These are phyloP conservation scores for Shinisaurus crocodilurus DNA, from an alignment of 2,113 vertebrate species.

Conservation along the genomic window DNA sequence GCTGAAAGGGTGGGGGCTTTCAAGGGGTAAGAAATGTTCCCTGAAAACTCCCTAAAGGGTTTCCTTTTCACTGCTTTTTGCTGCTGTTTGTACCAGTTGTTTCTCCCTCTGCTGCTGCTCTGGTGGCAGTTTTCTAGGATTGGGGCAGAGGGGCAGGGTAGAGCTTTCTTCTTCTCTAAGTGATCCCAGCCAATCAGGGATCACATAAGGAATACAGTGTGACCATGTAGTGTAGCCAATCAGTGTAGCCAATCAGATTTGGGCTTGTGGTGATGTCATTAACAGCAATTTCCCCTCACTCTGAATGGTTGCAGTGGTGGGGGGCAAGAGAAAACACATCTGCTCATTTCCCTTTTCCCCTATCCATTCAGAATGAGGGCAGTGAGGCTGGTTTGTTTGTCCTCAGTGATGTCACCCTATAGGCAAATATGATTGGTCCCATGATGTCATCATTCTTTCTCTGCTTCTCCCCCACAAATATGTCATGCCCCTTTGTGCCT, in stretches of 20 bases:
- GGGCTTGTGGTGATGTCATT: not conserved
- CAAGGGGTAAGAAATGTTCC: not conserved
- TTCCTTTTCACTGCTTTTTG: not conserved
- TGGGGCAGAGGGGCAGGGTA: not conserved
- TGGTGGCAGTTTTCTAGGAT: not conserved
- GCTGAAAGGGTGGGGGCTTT: not conserved
- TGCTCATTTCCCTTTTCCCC: not conserved
- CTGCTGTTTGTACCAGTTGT: not conserved
- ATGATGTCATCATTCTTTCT: not conserved
- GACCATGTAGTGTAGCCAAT: not conserved
- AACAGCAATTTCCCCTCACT: not conserved
- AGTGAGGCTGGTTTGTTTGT: not conserved
- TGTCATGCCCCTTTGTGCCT: not conserved
- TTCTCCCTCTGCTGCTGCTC: not conserved
- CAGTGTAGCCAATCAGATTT: not conserved
- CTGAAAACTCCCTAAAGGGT: not conserved
- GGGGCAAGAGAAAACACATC: not conserved
- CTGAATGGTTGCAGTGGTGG: not conserved
- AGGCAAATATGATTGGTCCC: too few species aligned
- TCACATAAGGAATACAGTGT: not conserved
- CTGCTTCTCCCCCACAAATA: not conserved
- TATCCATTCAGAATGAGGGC: not conserved
- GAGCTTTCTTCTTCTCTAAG: not conserved
- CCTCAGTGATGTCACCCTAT: not conserved
- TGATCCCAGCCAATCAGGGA: not conserved